Conservation (phyloP, 2,888 invertebrate species). For the Serrognathus titanus region DNA sequence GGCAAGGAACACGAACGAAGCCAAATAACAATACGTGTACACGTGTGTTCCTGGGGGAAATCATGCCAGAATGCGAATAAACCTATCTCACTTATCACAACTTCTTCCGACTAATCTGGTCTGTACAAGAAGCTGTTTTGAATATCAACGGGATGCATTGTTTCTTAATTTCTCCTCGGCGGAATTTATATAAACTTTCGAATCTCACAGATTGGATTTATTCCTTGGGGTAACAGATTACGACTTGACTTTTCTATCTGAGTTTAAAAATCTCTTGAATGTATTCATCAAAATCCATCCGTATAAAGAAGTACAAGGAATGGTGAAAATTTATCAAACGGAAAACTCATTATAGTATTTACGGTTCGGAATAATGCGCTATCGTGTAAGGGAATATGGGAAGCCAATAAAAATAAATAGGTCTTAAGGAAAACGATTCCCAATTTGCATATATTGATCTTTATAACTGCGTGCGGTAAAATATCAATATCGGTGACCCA, state of each 20-base stretch:
- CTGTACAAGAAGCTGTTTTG: slow-evolving; percentile 34
- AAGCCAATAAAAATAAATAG: slow-evolving; percentile 29
- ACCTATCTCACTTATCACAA: slow-evolving; percentile 42
- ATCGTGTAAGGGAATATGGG: slow-evolving; percentile 22
- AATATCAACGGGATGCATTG: slow-evolving; percentile 36
- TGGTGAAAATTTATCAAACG: slow-evolving; percentile 1
- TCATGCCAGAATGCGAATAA: slow-evolving; percentile 40
- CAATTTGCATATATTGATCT: slow-evolving; percentile 32
- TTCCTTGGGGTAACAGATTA: slow-evolving; percentile 25
- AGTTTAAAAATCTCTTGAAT: background rate
- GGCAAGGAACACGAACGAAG: slow-evolving; percentile 22
- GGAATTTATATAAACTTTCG: slow-evolving; percentile 34
- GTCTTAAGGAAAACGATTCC: slow-evolving; percentile 28
- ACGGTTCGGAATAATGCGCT: slow-evolving; percentile 10
- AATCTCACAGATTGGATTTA: slow-evolving; percentile 34
- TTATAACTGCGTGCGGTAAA: slow-evolving; percentile 28
- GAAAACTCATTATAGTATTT: slow-evolving; percentile 10
- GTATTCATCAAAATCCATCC: background rate
- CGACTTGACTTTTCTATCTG: background rate
- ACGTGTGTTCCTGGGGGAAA: slow-evolving; percentile 41
- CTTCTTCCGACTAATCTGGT: slow-evolving; percentile 38
- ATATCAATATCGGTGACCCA: slow-evolving; percentile 27
- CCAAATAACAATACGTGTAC: slow-evolving; percentile 40
- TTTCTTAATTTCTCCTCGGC: slow-evolving; percentile 36
- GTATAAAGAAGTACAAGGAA: no score